Conservation (phyloP, 2,113 vertebrate genomes). For the Poecilia latipinna region DNA sequence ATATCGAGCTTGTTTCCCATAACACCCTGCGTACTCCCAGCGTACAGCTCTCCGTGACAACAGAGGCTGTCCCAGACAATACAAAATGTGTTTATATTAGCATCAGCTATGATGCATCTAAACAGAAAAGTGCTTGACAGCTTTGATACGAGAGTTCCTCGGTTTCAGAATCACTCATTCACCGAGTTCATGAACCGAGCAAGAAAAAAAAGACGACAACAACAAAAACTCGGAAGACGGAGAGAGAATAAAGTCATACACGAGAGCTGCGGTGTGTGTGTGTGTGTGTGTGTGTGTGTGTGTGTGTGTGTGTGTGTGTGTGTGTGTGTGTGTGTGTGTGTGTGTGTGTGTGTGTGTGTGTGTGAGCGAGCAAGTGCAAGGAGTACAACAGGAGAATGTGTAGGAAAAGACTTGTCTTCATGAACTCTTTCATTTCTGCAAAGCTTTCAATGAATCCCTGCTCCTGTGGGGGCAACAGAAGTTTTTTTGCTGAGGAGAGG, state of each 20-base stretch:
- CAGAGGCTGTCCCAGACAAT: conserved; percentile 32
- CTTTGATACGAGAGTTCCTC: conserved; percentile 61
- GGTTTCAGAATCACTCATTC: conserved; percentile 46
- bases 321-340: neutral
- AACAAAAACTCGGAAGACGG: conserved; percentile 4
- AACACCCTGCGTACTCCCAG: conserved; percentile 11
- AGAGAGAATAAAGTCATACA: conserved; percentile 1
- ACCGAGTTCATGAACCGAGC: conserved; percentile 64
- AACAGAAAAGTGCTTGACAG: conserved; percentile 48
- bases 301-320: neutral
- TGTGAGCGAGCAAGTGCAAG: conserved; percentile 5
- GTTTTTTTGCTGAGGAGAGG: conserved; percentile 51
- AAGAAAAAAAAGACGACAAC: too few species aligned
- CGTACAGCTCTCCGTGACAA: conserved; percentile 32
- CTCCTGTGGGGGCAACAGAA: conserved; percentile 39
- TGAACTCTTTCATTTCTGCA: conserved; percentile 30
- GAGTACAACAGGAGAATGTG: conserved; percentile 17
- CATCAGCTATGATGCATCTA: conserved; percentile 41
- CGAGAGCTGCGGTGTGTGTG: conserved; percentile 1
- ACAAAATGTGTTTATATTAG: conserved; percentile 30
- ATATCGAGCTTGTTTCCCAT: conserved; percentile 18
- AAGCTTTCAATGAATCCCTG: conserved; percentile 26
- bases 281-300: neutral
- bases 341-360: neutral
- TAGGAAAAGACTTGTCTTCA: conserved; percentile 30